phyloP scores from a whole-genome alignment of 2,888 invertebrate genomes.

The Lycaena phlaeas region DNA sequence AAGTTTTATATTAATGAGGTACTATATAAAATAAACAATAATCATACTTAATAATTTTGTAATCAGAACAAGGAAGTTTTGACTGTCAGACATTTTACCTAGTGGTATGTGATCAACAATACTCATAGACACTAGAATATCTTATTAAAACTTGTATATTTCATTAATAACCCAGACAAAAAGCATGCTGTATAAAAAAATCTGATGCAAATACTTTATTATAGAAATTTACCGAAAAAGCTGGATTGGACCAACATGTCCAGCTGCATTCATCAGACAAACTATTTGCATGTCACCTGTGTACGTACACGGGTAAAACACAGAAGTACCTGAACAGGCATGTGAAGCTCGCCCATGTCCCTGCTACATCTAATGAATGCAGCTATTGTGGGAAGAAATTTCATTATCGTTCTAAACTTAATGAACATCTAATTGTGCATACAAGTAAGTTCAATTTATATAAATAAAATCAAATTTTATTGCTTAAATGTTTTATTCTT shows the following conservation, averaged over 20 bases:
- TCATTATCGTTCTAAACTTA: constrained; percentile 25
- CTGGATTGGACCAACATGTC: constrained; percentile 23
- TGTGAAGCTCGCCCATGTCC: constrained; percentile 24
- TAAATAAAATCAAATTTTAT: no score
- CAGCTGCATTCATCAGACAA: constrained; percentile 24
- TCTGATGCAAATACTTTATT: no score
- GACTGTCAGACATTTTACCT: no score
- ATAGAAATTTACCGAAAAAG: constrained; percentile 28
- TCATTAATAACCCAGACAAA: no score
- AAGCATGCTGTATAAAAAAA: no score
- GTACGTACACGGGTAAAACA: constrained; percentile 31
- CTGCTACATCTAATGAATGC: constrained; percentile 26
- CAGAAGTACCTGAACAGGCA: constrained; percentile 35
- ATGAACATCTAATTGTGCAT: constrained; percentile 35
- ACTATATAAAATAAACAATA: background rate
- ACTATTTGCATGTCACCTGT: constrained; percentile 30
- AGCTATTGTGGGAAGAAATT: constrained; percentile 33
- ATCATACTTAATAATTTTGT: no score
- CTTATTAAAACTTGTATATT: no score
- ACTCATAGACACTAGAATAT: no score
- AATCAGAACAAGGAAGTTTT: no score
- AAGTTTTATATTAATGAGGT: background rate
- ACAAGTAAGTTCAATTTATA: constrained; percentile 28
- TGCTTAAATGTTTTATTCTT: no score
- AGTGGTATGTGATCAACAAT: no score